These are phyloP conservation scores for Mareca penelope DNA, from an alignment of 2,797 vertebrate genomes.

Conservation along the genomic window DNA sequence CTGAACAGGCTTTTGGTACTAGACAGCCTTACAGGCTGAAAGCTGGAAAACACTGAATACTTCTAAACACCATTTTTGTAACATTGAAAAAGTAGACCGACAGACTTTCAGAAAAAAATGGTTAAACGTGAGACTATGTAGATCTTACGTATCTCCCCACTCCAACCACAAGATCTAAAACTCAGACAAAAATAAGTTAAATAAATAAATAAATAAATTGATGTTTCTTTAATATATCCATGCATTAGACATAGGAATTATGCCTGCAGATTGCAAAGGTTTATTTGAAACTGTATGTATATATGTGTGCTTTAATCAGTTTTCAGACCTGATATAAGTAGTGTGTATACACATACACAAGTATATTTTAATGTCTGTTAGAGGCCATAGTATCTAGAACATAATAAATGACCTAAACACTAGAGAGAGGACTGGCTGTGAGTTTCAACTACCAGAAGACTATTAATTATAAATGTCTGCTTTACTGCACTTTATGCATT, in stretches of 20 bases:
- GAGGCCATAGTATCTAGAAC: background rate
- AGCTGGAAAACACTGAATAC: background rate
- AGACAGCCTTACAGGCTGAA: background rate
- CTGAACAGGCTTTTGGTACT: too few species aligned
- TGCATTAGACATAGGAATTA: background rate
- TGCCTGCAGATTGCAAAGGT: background rate
- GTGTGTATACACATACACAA: background rate
- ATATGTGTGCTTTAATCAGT: background rate
- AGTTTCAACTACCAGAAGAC: background rate
- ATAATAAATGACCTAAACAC: background rate
- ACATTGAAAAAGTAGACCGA: background rate
- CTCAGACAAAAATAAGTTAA: background rate
- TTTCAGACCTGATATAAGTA: background rate
- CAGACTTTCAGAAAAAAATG: background rate
- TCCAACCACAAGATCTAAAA: background rate
- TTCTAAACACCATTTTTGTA: background rate
- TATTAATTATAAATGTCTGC: background rate
- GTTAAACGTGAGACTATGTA: background rate
- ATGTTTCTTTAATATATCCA: background rate
- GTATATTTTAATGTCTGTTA: background rate
- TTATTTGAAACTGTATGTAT: background rate
- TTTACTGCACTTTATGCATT: background rate
- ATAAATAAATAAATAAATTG: background rate
- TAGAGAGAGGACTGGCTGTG: background rate
- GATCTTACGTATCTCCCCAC: background rate